phyloP scores from a whole-genome alignment of 2,888 invertebrate species.

The Notodonta dromedarius region DNA sequence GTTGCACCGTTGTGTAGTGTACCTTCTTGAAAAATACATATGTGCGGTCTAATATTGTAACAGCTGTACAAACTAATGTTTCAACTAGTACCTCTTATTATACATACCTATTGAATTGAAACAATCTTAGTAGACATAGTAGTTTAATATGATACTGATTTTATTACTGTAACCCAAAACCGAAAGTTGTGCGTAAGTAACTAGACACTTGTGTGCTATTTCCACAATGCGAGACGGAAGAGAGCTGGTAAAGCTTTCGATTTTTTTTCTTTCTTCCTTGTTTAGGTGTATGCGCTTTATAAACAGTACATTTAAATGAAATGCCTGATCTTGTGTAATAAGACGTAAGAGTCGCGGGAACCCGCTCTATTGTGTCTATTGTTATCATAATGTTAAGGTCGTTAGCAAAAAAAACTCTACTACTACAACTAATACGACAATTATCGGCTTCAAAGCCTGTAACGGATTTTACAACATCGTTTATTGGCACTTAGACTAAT shows the following conservation, averaged over 20 bases:
- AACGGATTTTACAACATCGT: no score
- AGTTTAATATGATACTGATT: slow-evolving; percentile 31
- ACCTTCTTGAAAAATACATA: no score
- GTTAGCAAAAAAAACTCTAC: slow-evolving; percentile 54
- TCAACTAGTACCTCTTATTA: no score
- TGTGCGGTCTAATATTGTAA: no score
- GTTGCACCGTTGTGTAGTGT: neutral
- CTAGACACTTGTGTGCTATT: slow-evolving; percentile 48
- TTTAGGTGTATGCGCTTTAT: slow-evolving; percentile 47
- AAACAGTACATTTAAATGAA: slow-evolving; percentile 55
- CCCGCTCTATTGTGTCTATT: slow-evolving; percentile 69
- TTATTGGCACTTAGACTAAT: no score
- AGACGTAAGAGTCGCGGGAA: slow-evolving; percentile 79
- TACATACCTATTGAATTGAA: neutral
- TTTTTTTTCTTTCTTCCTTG: slow-evolving; percentile 55
- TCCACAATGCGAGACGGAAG: slow-evolving; percentile 52
- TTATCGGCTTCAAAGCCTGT: neutral
- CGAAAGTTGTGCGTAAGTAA: slow-evolving; percentile 55
- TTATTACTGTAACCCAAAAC: slow-evolving; percentile 42
- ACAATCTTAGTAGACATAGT: slow-evolving; percentile 8
- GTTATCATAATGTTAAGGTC: slow-evolving; percentile 79
- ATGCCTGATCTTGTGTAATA: slow-evolving; percentile 74
- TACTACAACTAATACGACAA: slow-evolving; percentile 37
- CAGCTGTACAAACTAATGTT: no score
- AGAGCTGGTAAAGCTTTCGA: slow-evolving; percentile 50